These are phyloP conservation scores for Gobio occitaniae DNA, from an alignment of 2,797 vertebrate species.

Conservation along the genomic window DNA sequence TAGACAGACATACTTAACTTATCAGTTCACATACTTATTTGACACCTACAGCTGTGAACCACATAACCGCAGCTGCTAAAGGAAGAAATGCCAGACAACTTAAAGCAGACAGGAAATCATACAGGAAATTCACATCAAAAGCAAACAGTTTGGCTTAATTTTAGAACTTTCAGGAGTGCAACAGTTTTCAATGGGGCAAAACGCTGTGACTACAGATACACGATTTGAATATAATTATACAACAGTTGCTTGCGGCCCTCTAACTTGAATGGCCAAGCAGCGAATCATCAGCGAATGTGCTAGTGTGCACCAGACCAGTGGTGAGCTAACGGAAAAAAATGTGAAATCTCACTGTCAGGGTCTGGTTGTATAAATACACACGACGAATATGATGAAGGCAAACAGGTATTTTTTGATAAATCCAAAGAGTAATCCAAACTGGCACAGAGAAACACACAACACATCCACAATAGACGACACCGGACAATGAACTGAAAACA, in stretches of 20 bases:
- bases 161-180: background rate
- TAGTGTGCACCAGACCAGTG: no score
- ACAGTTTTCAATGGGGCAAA: background rate
- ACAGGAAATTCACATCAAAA: background rate
- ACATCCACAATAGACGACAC: no score
- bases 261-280: background rate
- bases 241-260: background rate
- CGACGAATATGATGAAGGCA: no score
- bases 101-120: background rate
- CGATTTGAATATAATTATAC: background rate
- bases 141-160: background rate
- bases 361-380: no score
- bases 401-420: no score
- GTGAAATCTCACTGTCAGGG: no score
- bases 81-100: background rate
- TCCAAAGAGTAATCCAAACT: no score
- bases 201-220: background rate
- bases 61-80: background rate
- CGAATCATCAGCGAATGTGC: background rate
- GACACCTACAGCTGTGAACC: background rate
- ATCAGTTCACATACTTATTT: background rate
- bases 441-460: no score
- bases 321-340: background rate
- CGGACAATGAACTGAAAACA: no score
- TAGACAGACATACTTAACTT: background rate